These are phyloP conservation scores for Microchrysa polita DNA, from an alignment of 2,888 invertebrate genomes.

Conservation along the genomic window DNA sequence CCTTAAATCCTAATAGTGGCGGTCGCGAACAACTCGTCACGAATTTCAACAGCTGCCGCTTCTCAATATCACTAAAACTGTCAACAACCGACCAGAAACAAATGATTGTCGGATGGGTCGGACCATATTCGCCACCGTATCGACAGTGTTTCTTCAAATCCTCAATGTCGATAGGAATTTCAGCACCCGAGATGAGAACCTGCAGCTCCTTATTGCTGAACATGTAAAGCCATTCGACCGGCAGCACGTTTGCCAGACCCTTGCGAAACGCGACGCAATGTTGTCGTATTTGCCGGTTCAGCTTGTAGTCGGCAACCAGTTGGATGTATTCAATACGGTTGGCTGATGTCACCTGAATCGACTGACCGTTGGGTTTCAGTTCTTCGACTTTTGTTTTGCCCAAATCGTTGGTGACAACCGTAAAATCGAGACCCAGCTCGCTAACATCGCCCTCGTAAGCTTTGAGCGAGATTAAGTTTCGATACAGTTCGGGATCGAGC, in stretches of 20 bases:
- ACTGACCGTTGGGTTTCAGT: constrained; percentile 88
- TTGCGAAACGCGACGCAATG: constrained; percentile 90
- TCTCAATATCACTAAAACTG: constrained; percentile 83
- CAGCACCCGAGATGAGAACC: constrained; percentile 95
- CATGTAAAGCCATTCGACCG: constrained; percentile 92
- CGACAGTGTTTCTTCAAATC: constrained; percentile 89
- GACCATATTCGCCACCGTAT: constrained; percentile 87
- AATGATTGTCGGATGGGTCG: constrained; percentile 83
- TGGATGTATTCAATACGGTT: constrained; percentile 98
- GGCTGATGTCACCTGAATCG: constrained; percentile 88
- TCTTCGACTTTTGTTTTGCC: constrained; percentile 91
- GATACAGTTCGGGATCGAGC: constrained; percentile 86
- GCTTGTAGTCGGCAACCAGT: constrained; percentile 93
- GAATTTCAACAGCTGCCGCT: constrained; percentile 91
- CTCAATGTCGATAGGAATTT: constrained; percentile 90
- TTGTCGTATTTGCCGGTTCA: constrained; percentile 87
- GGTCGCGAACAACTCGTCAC: constrained; percentile 98
- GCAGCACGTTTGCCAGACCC: constrained; percentile 90
- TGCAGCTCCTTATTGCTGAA: constrained; percentile 95
- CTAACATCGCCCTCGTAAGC: constrained; percentile 86
- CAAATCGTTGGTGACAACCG: constrained; percentile 87
- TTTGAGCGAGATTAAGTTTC: constrained; percentile 87
- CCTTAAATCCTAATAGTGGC: constrained; percentile 96
- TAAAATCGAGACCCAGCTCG: constrained; percentile 92
- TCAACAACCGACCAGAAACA: constrained; percentile 91